Percentiles rank a stretch among this genome's conserved stretches.
phyloP scores from a whole-genome alignment of 2,888 invertebrate genomes.

The Leucophora obtusa region DNA sequence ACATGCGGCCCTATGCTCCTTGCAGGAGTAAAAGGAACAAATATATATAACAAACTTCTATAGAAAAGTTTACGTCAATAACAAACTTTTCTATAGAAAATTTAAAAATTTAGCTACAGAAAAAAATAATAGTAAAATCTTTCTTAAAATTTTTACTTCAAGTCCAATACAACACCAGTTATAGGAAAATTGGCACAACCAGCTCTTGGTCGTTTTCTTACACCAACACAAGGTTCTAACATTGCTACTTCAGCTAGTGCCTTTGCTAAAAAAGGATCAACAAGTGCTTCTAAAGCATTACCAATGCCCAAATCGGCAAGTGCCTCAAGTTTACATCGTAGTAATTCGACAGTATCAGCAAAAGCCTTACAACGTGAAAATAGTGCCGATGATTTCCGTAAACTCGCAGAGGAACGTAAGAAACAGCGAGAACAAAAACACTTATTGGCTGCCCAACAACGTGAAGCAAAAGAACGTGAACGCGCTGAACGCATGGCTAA shows the following conservation, averaged over 20 bases:
- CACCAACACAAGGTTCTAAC: slow-evolving; percentile 73
- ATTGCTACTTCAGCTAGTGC: slow-evolving; percentile 64
- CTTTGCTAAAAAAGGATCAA: slow-evolving; percentile 71
- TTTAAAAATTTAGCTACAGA: not conserved
- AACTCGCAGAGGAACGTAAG: slow-evolving; percentile 76
- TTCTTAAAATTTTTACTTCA: not conserved
- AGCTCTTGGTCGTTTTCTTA: slow-evolving; percentile 73
- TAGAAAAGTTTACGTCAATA: not conserved
- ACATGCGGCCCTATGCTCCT: too few species aligned
- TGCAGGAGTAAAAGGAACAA: too few species aligned
- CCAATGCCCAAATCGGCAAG: slow-evolving; percentile 67
- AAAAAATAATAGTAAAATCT: too few species aligned
- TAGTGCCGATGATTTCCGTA: slow-evolving; percentile 76
- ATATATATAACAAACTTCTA: not conserved
- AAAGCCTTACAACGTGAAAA: slow-evolving; percentile 74
- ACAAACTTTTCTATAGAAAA: not conserved
- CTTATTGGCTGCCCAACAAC: slow-evolving; percentile 73
- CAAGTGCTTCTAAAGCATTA: slow-evolving; percentile 74
- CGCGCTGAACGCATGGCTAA: slow-evolving; percentile 76
- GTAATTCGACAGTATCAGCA: slow-evolving; percentile 66
- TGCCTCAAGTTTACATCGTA: slow-evolving; percentile 68
- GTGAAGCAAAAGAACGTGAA: slow-evolving; percentile 77
- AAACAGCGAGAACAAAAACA: slow-evolving; percentile 77
- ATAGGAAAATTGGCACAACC: slow-evolving; percentile 70
- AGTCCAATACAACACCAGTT: slow-evolving; percentile 70